Evolutionary conservation across 2,113 vertebrate species (phyloP).

Genomic region (Chiloscyllium plagiosum): DNA sequence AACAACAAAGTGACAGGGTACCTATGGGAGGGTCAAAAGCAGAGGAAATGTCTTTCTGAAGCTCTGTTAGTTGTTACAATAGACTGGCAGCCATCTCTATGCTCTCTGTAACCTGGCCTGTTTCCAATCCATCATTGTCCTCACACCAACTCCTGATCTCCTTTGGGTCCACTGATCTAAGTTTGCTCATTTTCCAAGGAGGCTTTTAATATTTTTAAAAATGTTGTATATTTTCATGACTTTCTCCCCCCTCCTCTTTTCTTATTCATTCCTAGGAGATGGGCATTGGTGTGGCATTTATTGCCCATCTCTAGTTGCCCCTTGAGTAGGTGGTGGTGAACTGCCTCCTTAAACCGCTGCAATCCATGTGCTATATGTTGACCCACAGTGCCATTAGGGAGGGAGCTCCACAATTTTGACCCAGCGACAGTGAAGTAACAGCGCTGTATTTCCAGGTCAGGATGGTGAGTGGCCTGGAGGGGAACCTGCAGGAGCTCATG

Average conservation of each 20-base stretch:
- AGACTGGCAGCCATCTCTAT: not conserved
- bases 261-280: too few species aligned
- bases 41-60: not conserved
- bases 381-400: too few species aligned
- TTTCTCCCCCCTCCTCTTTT: not conserved
- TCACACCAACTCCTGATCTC: not conserved
- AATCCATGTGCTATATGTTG: too few species aligned
- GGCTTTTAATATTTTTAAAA: not conserved
- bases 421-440: too few species aligned
- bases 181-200: not conserved
- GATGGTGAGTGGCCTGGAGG: too few species aligned
- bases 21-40: not conserved
- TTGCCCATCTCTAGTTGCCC: too few species aligned
- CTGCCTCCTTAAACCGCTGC: too few species aligned
- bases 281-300: too few species aligned
- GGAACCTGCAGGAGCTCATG: too few species aligned
- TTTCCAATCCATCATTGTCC: not conserved
- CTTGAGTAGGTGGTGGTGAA: too few species aligned
- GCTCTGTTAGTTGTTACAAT: not conserved
- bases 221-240: not conserved
- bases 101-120: not conserved
- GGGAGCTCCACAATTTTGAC: too few species aligned
- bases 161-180: not conserved
- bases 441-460: too few species aligned
- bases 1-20: not conserved